Conservation (phyloP, 2,113 vertebrate genomes). For the Heteronetta atricapilla region DNA sequence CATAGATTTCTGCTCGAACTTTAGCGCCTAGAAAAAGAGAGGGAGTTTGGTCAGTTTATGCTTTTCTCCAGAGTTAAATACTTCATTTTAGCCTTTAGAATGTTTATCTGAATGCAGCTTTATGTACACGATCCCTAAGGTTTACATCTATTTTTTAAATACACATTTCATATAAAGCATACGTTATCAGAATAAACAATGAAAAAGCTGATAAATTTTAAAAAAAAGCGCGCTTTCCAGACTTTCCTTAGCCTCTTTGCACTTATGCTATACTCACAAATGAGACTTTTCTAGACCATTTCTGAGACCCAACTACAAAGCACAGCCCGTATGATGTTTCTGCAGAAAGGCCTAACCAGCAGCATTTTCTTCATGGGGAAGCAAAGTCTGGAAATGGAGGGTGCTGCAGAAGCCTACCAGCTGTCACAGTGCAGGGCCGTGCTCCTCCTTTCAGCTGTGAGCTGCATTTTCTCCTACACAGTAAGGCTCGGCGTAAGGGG, state of each 20-base stretch:
- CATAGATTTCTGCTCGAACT: slow-evolving; percentile 97
- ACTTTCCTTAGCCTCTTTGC: background rate
- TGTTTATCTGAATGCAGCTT: background rate
- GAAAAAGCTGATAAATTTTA: background rate
- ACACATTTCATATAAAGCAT: background rate
- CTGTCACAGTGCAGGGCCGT: background rate
- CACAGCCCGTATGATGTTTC: background rate
- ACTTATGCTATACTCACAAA: background rate
- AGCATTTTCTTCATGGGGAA: background rate
- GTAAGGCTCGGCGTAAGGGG: rapidly evolving
- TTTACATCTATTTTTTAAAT: background rate
- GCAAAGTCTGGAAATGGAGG: background rate
- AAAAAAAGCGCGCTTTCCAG: too few species aligned
- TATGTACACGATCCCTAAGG: background rate
- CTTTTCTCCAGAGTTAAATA: background rate
- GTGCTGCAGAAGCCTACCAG: background rate
- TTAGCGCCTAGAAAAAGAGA: slow-evolving; percentile 86
- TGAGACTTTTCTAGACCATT: background rate
- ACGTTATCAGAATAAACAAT: background rate
- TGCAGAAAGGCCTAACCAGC: background rate
- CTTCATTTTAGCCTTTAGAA: background rate
- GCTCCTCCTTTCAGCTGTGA: background rate
- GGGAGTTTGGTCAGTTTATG: background rate
- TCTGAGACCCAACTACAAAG: background rate
- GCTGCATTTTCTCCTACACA: background rate